These are phyloP conservation scores for Thryonomys swinderianus DNA, from an alignment of 2,113 vertebrate species.

Conservation along the genomic window DNA sequence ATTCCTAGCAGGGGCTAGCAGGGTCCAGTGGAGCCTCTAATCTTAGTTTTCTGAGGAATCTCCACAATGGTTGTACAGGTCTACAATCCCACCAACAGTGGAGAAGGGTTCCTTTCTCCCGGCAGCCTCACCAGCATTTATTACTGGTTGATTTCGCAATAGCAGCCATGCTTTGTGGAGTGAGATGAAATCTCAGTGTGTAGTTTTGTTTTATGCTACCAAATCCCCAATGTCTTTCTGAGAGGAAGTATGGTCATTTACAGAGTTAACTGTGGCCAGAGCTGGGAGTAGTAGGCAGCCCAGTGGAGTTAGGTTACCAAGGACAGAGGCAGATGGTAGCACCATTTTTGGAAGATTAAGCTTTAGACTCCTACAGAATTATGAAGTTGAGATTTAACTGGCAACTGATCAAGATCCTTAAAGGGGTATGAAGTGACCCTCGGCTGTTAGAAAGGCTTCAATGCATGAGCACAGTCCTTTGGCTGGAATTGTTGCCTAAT, in stretches of 20 bases:
- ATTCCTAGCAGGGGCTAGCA: too few species aligned
- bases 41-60: too few species aligned
- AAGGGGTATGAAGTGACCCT: not conserved
- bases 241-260: not conserved
- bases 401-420: not conserved
- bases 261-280: not conserved
- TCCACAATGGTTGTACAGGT: too few species aligned
- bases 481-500: not conserved
- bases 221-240: not conserved
- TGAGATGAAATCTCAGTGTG: too few species aligned
- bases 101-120: too few species aligned
- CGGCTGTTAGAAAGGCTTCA: not conserved
- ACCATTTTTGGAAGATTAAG: not conserved
- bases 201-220: too few species aligned
- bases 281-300: not conserved
- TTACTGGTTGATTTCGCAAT: too few species aligned
- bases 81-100: too few species aligned
- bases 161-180: too few species aligned
- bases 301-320: not conserved
- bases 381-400: not conserved
- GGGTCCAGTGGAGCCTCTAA: too few species aligned
- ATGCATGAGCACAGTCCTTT: not conserved
- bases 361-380: not conserved
- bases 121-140: too few species aligned
- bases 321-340: rapidly evolving